These are phyloP conservation scores for Silurus aristotelis DNA, from an alignment of 2,797 vertebrate species.

Conservation along the genomic window DNA sequence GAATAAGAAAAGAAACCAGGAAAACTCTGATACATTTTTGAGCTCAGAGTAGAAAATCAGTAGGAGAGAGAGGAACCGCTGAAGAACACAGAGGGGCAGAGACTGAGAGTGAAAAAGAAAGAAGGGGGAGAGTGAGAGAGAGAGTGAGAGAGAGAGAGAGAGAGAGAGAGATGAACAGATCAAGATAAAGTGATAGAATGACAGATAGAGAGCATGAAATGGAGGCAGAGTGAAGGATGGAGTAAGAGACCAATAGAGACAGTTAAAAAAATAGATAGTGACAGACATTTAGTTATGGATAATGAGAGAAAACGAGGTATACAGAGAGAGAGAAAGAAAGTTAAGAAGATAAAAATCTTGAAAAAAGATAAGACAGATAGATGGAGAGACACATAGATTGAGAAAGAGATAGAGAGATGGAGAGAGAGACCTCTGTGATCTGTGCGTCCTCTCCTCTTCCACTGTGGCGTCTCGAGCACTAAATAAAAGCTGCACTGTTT, in stretches of 20 bases:
- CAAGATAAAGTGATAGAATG: too few species aligned
- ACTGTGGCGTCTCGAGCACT: conserved; percentile 90
- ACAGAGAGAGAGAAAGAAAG: background rate
- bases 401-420: conserved; percentile 36
- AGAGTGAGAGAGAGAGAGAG: background rate
- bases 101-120: background rate
- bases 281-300: background rate
- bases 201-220: background rate
- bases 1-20: background rate
- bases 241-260: background rate
- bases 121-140: background rate
- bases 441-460: conserved; percentile 95
- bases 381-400: conserved; percentile 24
- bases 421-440: conserved; percentile 81
- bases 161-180: background rate
- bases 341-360: background rate
- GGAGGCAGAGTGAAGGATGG: conserved; percentile 5
- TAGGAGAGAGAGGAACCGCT: conserved; percentile 35
- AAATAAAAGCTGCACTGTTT: conserved; percentile 98
- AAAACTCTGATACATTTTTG: background rate
- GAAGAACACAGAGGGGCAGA: conserved; percentile 38
- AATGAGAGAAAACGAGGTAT: background rate
- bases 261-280: background rate
- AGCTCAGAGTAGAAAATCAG: conserved; percentile 24
- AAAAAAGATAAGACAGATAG: conserved; percentile 14